Conservation (phyloP, 2,888 invertebrate species). For the Macroteleia sp. region DNA sequence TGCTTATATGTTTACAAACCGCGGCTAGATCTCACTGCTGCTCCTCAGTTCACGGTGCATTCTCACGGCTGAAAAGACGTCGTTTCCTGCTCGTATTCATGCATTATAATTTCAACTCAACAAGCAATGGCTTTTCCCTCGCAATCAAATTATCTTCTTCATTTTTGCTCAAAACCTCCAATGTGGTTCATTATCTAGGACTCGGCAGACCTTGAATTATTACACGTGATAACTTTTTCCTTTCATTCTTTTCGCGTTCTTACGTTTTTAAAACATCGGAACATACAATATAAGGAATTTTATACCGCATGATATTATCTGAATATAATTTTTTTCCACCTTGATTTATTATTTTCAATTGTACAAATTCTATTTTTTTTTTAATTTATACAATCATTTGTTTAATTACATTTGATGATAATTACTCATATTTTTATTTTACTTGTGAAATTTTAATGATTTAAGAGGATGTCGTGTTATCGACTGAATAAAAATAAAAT, state of each 20-base stretch:
- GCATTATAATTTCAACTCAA: conserved; percentile 56
- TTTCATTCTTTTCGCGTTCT: neutral
- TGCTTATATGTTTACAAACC: conserved; percentile 29
- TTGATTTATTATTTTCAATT: no score
- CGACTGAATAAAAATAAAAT: no score
- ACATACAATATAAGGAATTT: no score
- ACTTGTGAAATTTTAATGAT: no score
- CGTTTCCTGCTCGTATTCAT: conserved; percentile 63
- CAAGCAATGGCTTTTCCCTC: conserved; percentile 55
- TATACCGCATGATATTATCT: no score
- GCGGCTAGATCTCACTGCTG: conserved; percentile 25
- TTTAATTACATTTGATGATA: no score
- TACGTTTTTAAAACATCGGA: neutral
- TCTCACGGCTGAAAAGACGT: conserved; percentile 63
- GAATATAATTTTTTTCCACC: no score
- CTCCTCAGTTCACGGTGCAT: conserved; percentile 62
- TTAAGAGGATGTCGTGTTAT: no score
- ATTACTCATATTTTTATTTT: no score
- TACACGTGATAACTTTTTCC: conserved; percentile 33
- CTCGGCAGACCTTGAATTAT: conserved; percentile 51
- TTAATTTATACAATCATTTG: no score
- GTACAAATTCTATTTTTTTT: no score
- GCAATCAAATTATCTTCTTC: conserved; percentile 48
- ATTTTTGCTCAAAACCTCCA: conserved; percentile 43
- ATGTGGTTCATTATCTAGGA: conserved; percentile 48